Evolutionary conservation across 2,888 invertebrate genomes (phyloP).

Genomic region (Hydrotaea diabolus): DNA sequence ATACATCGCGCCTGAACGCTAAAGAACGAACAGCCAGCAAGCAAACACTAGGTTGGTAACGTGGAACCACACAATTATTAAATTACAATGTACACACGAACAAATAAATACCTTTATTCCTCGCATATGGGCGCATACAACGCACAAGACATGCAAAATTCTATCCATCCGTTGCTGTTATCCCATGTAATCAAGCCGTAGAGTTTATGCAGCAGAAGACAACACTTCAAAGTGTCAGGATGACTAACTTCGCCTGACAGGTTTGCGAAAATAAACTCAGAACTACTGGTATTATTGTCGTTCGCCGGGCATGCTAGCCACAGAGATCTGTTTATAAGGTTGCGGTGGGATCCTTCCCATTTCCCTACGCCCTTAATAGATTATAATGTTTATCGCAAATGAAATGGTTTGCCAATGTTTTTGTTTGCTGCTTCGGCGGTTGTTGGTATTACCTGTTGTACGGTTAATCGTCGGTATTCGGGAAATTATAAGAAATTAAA

Average conservation of each 20-base stretch:
- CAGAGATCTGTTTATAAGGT: too few relatives aligned
- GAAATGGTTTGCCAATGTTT: conserved; percentile 24
- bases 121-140: too few relatives aligned
- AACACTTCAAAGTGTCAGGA: conserved; percentile 58
- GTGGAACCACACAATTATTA: conserved; percentile 64
- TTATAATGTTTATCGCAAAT: conserved; percentile 56
- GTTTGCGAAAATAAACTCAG: conserved; percentile 57
- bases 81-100: conserved; percentile 53
- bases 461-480: neutral
- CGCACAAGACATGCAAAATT: conserved; percentile 49
- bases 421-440: neutral
- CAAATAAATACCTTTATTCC: too few relatives aligned
- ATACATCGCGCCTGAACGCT: neutral
- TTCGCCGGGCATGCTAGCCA: too few relatives aligned
- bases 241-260: conserved; percentile 64
- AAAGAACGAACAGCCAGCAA: conserved; percentile 18
- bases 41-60: conserved; percentile 19
- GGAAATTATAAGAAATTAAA: conserved; percentile 19
- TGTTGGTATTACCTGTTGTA: neutral
- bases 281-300: conserved; percentile 63
- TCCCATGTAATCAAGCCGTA: conserved; percentile 29
- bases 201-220: conserved; percentile 51
- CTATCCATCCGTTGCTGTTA: conserved; percentile 25
- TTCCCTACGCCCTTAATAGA: conserved; percentile 28
- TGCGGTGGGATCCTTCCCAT: neutral